Evolutionary conservation across 2,888 invertebrate genomes (phyloP), one percentile per base, ranked within the genome.

Genomic region (Allacma fusca): DNA sequence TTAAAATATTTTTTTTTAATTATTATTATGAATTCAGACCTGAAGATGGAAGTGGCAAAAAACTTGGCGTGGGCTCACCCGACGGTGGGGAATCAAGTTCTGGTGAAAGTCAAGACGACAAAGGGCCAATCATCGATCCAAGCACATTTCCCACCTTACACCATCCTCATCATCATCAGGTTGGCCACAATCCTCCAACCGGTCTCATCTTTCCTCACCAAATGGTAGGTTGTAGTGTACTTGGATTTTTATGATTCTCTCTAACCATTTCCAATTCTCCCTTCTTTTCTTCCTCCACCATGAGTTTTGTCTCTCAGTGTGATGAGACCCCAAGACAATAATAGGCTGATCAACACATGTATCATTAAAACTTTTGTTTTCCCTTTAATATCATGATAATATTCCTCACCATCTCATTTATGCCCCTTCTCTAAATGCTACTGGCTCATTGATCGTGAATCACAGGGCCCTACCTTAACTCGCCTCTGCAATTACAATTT

Each of bases 41-140:
- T 75, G 84, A 84, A 64, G 84, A 84, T 78, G 83, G 84, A 24
- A 82, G 80, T 75, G 82, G 82, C 24, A 84, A 84, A 69, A 84
- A 84, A 78, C 78, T 82, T 74, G 84, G 83, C 68, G 72, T 82
- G 28, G 84, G 83, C 19, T 84, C 84, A 76, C 83, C 84, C 23
- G 84, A 82, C 69, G 82, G 81, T 12, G 82, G 81, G 19, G 84
- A 84, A 75, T 83, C 83, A 26, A 82, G 82, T 80, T 83, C 83
- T 79, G 82, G 80, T 79, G 83, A 84, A 82, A 82, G 82, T 80
- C 81, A 82, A 74, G 83, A 83, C 65, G 84, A 83, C 76, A 82
- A 82, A 73, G 73, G 77, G 59, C 21, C 44, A 24, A 64, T 79
- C 9, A 70, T 73, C 23, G 82, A 81, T n/a, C 67, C 72, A 69